phyloP scores from a whole-genome alignment of 2,113 vertebrate genomes.

The Pseudonaja textilis region DNA sequence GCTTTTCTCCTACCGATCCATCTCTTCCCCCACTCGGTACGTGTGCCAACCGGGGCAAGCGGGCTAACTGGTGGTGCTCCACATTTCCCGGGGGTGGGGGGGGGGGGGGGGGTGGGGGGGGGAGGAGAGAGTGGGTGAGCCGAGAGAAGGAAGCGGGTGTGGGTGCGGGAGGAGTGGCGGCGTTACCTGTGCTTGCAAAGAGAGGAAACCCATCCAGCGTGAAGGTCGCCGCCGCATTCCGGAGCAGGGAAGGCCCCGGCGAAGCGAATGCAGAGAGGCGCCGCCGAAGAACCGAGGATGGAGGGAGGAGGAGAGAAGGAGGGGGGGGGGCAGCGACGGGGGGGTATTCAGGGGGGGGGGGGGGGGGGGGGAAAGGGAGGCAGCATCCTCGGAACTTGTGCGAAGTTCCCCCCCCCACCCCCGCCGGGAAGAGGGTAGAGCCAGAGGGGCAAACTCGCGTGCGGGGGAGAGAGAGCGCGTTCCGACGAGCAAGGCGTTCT shows the following conservation, averaged over 20 bases:
- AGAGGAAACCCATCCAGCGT: slow-evolving; percentile 69
- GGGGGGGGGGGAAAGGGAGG: background rate
- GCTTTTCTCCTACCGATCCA: background rate
- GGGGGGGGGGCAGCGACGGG: too few relatives aligned
- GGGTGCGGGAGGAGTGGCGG: background rate
- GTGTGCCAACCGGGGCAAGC: background rate
- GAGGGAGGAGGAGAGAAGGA: background rate
- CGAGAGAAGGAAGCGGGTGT: too few relatives aligned
- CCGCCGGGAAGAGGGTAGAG: background rate
- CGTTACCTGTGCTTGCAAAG: slow-evolving; percentile 55
- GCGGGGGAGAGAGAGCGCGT: background rate
- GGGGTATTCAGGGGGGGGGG: too few relatives aligned
- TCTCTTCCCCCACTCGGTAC: background rate
- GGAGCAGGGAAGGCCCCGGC: slow-evolving; percentile 37
- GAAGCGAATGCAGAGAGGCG: background rate
- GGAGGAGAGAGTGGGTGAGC: too few relatives aligned
- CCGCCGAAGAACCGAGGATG: background rate
- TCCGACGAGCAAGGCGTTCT: background rate
- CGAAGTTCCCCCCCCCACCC: too few relatives aligned
- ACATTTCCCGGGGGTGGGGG: background rate
- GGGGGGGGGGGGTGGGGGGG: fast-evolving
- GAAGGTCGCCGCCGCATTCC: slow-evolving; percentile 63
- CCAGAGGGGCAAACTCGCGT: background rate
- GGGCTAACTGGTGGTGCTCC: background rate
- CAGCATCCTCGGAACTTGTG: background rate